Evolutionary conservation across 2,888 invertebrate genomes (phyloP).

Genomic region (Volucella bombylans): DNA sequence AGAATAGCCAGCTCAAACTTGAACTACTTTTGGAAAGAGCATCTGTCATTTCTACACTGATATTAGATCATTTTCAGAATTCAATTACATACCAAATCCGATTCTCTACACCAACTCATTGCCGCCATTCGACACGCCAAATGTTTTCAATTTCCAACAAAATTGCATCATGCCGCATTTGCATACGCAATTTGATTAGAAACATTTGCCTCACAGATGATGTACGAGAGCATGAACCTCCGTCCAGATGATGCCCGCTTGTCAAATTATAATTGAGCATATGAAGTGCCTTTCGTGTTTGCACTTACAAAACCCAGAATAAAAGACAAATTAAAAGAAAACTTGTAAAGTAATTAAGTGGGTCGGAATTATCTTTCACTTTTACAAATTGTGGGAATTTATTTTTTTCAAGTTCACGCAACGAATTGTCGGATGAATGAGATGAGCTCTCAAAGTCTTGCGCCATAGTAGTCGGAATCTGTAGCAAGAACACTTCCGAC

Average conservation of each 20-base stretch:
- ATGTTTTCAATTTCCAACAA: not conserved
- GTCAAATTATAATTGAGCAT: slow-evolving; percentile 63
- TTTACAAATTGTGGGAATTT: slow-evolving; percentile 42
- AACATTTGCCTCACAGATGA: slow-evolving; percentile 65
- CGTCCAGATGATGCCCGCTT: slow-evolving; percentile 14
- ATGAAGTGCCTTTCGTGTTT: slow-evolving; percentile 3
- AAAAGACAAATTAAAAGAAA: no score
- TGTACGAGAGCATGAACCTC: slow-evolving; percentile 26
- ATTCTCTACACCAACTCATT: not conserved
- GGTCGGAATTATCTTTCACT: slow-evolving; percentile 46
- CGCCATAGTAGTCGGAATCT: no score
- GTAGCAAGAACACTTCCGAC: no score
- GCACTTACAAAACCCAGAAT: not conserved
- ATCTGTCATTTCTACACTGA: no score
- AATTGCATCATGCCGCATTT: slow-evolving; percentile 23
- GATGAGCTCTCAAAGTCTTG: slow-evolving; percentile 38
- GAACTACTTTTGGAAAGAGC: no score
- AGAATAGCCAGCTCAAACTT: no score
- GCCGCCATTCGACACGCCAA: not conserved
- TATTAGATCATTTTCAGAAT: no score
- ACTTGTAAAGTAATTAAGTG: slow-evolving; percentile 18
- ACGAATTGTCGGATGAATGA: not conserved
- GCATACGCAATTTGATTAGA: slow-evolving; percentile 67
- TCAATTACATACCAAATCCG: no score
- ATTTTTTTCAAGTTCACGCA: slow-evolving; percentile 48